These are phyloP conservation scores for Xerus rutilus DNA, from an alignment of 2,797 vertebrate genomes.

Conservation along the genomic window DNA sequence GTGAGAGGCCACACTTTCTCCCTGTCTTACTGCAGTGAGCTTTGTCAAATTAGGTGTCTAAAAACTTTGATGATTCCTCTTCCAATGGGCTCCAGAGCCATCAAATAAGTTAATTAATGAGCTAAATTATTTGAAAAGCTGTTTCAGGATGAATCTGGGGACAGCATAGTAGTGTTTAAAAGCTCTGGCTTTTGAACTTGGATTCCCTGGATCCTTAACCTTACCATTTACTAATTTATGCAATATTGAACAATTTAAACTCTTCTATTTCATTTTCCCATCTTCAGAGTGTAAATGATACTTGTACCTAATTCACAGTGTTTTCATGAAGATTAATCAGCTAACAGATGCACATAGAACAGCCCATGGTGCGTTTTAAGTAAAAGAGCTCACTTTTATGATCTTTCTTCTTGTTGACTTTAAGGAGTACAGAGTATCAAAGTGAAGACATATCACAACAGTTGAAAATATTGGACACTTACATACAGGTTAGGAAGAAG, in stretches of 20 bases:
- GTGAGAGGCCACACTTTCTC: neutral
- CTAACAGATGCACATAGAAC: neutral
- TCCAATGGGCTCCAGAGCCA: neutral
- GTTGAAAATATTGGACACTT: neutral
- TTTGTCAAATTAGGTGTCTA: neutral
- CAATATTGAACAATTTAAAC: neutral
- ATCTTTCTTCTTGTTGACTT: neutral
- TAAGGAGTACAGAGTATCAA: neutral
- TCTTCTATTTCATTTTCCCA: neutral
- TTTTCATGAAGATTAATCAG: neutral
- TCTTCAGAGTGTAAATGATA: neutral
- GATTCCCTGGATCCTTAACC: neutral
- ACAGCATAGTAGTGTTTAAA: neutral
- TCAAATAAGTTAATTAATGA: neutral
- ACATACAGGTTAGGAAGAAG: neutral
- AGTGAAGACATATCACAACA: neutral
- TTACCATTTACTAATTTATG: neutral
- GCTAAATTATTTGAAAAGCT: conserved; percentile 1
- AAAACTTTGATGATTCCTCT: neutral
- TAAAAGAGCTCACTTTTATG: neutral
- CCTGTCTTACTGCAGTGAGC: neutral
- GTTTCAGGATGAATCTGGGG: neutral
- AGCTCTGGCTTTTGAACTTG: neutral
- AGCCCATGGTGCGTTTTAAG: neutral
- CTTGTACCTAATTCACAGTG: neutral